Base-by-base conservation (phyloP, 23 tunicate genomes). In the Ciona savignyi region DNA sequence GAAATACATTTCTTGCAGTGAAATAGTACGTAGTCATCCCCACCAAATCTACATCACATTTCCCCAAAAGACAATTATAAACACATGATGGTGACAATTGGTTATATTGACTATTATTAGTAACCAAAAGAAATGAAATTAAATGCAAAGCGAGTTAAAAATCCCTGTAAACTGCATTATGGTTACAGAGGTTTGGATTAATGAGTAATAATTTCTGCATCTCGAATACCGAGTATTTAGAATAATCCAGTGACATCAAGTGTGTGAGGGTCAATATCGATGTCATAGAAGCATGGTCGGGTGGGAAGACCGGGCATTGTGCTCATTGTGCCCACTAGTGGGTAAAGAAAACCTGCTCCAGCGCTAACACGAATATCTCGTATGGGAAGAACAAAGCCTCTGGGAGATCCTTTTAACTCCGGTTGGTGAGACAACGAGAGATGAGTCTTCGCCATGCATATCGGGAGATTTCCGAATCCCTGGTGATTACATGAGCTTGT, bases 401-500 rank as follows among this genome's bases (percentile, higher is more conserved):
- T 68, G 0, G 95, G 95, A 22, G 89, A 70, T n/a, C 95, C 95
- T 70, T 83, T 83, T 25, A 71, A 62, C 23, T 60, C 78, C 3
- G 95, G 95, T 9, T 87, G 34, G 56, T 83, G 83, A 26, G 95
- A 87, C 27, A 87, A 68, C 21, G 89, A 83, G 21, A 73, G 33
- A 35, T 87, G 95, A 6, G 95, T 87, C 56, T 87, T 87, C 22
- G 95, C 95, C 88, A 87, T 87, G 63, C 95, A 87, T 19, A 87
- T 83, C 3, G 95, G 95, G 26, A 87, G 32, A 15, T 87, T 83
- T 20, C 1, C 88, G 66, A 83, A 83, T 20, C 95, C 95, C 71
- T 82, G 76, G 21, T 4, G 15, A 9, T n/a, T 25, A 73, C 22
- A 15, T 4, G n/a, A n/a, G n/a, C n/a, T n/a, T n/a, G n/a, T n/a